Conservation (phyloP, 2,797 vertebrate genomes). For the Knipowitschia caucasica region DNA sequence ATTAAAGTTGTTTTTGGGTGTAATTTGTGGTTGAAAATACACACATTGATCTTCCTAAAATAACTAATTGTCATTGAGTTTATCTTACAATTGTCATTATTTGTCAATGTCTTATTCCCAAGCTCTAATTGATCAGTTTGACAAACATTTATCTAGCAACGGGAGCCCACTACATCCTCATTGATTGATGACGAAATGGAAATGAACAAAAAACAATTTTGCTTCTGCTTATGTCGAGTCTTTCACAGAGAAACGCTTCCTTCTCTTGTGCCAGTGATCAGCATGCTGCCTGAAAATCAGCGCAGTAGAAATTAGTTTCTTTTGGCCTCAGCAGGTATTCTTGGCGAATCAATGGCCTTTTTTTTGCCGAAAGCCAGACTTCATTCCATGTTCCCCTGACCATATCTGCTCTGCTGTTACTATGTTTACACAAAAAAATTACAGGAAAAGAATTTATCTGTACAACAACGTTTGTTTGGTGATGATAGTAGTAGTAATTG, state of each 20-base stretch:
- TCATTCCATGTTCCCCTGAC: slow-evolving; percentile 8
- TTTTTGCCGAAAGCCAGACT: neutral
- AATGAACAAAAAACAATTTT: neutral
- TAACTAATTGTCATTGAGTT: too few relatives aligned
- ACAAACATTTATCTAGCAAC: too few relatives aligned
- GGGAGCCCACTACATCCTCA: too few relatives aligned
- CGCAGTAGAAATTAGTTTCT: slow-evolving; percentile 11
- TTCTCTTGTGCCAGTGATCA: slow-evolving; percentile 34
- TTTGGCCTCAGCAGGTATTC: slow-evolving; percentile 8
- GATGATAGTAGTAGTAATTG: too few relatives aligned
- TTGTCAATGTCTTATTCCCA: too few relatives aligned
- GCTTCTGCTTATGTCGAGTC: neutral
- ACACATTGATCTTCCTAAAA: too few relatives aligned
- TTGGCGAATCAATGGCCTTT: slow-evolving; percentile 6
- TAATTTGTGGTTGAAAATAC: too few relatives aligned
- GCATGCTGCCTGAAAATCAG: slow-evolving; percentile 29
- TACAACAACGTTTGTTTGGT: too few relatives aligned
- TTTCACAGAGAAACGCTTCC: slow-evolving; percentile 6
- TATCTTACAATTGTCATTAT: too few relatives aligned
- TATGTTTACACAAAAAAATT: neutral
- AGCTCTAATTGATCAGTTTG: too few relatives aligned
- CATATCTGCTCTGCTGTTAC: neutral
- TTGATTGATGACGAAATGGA: neutral
- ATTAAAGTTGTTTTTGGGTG: too few relatives aligned
- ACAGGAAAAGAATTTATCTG: too few relatives aligned